Evolutionary conservation across 92 coral and sea anemone species (phyloP), one percentile per base, ranked within the genome.

Genomic region (Blastomussa wellsi): DNA sequence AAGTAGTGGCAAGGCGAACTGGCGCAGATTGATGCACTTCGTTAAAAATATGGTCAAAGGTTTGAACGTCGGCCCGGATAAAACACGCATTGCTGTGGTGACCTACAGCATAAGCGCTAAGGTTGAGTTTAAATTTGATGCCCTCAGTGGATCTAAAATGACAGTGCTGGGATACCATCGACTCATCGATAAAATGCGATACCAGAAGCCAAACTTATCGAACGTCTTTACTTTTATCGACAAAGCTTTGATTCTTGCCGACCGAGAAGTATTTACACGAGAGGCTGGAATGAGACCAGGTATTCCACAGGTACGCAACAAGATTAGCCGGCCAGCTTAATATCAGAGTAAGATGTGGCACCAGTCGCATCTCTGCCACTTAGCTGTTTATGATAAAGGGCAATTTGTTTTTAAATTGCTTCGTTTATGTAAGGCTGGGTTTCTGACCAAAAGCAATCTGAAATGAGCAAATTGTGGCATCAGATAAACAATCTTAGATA

Each of bases 211-310:
- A n/a, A n/a, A n/a, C n/a, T n/a, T n/a, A n/a, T n/a, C n/a, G n/a
- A n/a, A n/a, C n/a, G 97, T 94, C 22, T 86, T 26, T 29, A 93
- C 97, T 15, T 86, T 24, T 28, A 93, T 92, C 29, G 97, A 92
- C 79, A 89, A 86, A 52, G 97, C 91, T 15, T 71, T 93, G 78
- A 39, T 29, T 13, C 59, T 83, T 22, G 91, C 94, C 20, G 41
- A 86, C 24, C 59, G 79, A n/a, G 36, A 72, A 42, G 53, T 93
- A n/a, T 93, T 93, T 67, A 75, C 78, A 14, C 51, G 35, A 55
- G 31, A 47, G 4, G 38, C 69, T 70, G 93, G 93, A 31, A 90
- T 90, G 93, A 69, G 93, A 29, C 47, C 83, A 10, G 48, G 32
- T 7, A 33, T 76, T 10, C 85, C 85, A 2, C 41, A 81, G 85